Evolutionary conservation across 64 coral and sea anemone species (phyloP).

Genomic region (Astreopora myriophthalma): DNA sequence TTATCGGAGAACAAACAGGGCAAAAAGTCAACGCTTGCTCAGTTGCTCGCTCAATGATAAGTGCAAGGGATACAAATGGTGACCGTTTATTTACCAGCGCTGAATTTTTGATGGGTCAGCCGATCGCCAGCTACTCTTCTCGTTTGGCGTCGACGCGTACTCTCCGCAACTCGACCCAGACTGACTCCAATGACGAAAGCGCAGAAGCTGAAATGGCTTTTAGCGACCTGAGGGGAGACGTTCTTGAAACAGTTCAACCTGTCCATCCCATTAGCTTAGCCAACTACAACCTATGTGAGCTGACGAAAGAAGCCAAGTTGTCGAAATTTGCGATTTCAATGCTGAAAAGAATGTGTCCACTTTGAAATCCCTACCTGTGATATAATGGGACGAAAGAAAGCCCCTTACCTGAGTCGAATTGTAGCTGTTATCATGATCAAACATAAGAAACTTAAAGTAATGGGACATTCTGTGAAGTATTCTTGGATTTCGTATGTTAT

Average conservation of each 20-base stretch:
- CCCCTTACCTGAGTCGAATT: neutral
- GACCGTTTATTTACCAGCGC: conserved; percentile 17
- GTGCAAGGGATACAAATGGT: neutral
- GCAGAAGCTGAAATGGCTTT: neutral
- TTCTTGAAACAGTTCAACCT: neutral
- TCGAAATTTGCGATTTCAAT: neutral
- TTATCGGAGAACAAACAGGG: neutral
- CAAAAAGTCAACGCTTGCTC: conserved; percentile 23
- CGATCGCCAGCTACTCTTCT: too few relatives aligned
- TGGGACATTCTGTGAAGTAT: too few relatives aligned
- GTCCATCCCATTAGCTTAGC: neutral
- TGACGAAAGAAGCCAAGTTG: neutral
- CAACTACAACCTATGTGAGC: neutral
- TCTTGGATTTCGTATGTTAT: too few relatives aligned
- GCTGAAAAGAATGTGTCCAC: neutral
- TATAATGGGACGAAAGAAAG: neutral
- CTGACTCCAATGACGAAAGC: neutral
- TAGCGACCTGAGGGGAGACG: neutral
- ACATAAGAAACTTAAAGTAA: too few relatives aligned
- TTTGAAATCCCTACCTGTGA: neutral
- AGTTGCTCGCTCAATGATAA: conserved; percentile 24
- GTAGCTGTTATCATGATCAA: too few relatives aligned
- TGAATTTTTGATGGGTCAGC: too few relatives aligned
- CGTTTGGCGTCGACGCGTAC: too few relatives aligned
- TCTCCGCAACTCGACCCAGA: too few relatives aligned